Percentiles rank a stretch among this genome's conserved stretches.
These are phyloP conservation scores for Entelurus aequoreus DNA, from an alignment of 2,113 vertebrate species.

Conservation along the genomic window DNA sequence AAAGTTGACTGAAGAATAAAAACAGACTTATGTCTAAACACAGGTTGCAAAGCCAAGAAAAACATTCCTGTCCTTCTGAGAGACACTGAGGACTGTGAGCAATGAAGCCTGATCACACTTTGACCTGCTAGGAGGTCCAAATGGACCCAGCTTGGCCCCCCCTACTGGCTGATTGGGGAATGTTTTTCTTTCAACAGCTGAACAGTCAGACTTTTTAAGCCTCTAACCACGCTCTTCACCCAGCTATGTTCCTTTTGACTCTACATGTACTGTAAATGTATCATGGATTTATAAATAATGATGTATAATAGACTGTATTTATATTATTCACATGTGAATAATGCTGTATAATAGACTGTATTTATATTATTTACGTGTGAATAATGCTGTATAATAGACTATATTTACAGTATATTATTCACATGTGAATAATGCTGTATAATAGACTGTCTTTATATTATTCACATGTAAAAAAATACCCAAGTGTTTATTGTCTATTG, in stretches of 20 bases:
- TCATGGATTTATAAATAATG: too few species aligned
- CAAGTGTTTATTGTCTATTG: too few species aligned
- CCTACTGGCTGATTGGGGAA: slow-evolving; percentile 50
- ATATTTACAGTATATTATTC: too few species aligned
- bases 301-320: too few species aligned
- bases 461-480: too few species aligned
- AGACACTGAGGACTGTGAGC: slow-evolving; percentile 37
- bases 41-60: slow-evolving; percentile 26
- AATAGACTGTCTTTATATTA: too few species aligned
- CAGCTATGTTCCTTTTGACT: not conserved
- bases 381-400: too few species aligned
- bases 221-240: not conserved
- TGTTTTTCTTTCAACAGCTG: slow-evolving; percentile 28
- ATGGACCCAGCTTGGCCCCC: not conserved
- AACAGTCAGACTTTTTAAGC: not conserved
- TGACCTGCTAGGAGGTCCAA: slow-evolving; percentile 10
- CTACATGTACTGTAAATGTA: too few species aligned
- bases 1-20: slow-evolving; percentile 31
- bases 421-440: too few species aligned
- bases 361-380: too few species aligned
- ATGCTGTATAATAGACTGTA: too few species aligned
- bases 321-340: too few species aligned
- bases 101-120: slow-evolving; percentile 24
- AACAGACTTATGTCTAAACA: slow-evolving; percentile 43
- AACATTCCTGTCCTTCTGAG: slow-evolving; percentile 50